A percentile compares a stretch with the other conserved stretches of the same genome.
phyloP scores from a whole-genome alignment of 2,888 invertebrate genomes.

The Plebejus argus region DNA sequence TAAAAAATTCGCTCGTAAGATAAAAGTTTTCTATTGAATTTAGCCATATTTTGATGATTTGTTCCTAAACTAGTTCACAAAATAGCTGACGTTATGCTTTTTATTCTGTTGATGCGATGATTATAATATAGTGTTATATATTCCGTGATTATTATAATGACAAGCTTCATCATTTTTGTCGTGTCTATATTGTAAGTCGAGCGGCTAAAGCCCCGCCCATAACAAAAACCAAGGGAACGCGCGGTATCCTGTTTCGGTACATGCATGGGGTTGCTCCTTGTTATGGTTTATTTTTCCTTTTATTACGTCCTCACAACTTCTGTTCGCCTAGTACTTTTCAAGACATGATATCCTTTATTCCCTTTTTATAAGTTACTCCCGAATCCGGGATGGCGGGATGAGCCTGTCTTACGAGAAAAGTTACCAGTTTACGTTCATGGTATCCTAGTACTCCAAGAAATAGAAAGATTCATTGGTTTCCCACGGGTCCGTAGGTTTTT shows the following conservation, averaged over 20 bases:
- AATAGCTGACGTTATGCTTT: background rate
- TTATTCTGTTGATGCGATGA: background rate
- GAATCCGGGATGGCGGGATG: background rate
- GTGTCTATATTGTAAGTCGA: background rate
- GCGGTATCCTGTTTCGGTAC: background rate
- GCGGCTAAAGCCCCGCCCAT: constrained; percentile 2
- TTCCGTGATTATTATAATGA: too few species aligned
- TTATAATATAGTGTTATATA: too few species aligned
- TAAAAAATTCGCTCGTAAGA: background rate
- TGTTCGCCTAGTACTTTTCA: constrained; percentile 35
- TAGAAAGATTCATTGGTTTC: constrained; percentile 33
- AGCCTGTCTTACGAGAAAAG: constrained; percentile 7
- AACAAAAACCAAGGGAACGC: constrained; percentile 9
- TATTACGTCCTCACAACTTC: constrained; percentile 16
- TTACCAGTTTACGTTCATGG: constrained; percentile 35
- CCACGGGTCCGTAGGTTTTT: constrained; percentile 28
- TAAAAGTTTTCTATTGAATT: background rate
- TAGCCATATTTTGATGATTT: background rate
- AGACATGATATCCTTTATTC: constrained; percentile 32
- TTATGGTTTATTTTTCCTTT: background rate
- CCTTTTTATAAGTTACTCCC: constrained; percentile 26
- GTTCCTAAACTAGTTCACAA: background rate
- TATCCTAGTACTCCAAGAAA: constrained; percentile 37
- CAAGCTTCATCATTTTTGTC: background rate
- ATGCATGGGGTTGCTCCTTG: constrained; percentile 20